Base-by-base conservation (phyloP, 2,888 invertebrate genomes). In the Ramazzottius varieornatus region DNA sequence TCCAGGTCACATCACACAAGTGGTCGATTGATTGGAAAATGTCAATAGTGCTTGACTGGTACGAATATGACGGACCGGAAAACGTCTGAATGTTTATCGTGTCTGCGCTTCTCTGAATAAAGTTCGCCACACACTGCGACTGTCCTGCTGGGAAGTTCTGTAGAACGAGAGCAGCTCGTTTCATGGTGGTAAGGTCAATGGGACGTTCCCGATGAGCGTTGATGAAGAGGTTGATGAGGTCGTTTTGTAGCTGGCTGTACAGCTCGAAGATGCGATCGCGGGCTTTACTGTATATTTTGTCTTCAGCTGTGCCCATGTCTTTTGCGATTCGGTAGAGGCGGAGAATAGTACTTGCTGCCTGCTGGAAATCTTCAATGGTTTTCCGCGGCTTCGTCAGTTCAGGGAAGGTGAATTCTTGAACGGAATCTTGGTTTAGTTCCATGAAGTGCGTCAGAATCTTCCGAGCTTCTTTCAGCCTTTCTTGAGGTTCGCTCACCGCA, bases 11-110 rank as follows among this genome's bases (percentile, higher is more conserved):
- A 71, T 84, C 84, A 76, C 93, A 94, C 70, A 96, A 80, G 0
- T 88, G 88, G 63, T 91, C 80, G 16, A 94, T 86, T 67, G 92
- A 86, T 65, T 83, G 83, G 78, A 93, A 96, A 66, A 94, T 85
- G 74, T 93, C 91, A 74, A 86, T 86, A n/a, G n/a, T n/a, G n/a
- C n/a, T n/a, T n/a, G n/a, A n/a, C n/a, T n/a, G n/a, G n/a, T n/a
- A n/a, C n/a, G n/a, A n/a, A n/a, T n/a, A n/a, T n/a, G n/a, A n/a
- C n/a, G n/a, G n/a, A n/a, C n/a, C n/a, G 13, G 40, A 13, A 40
- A 40, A 13, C 16, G 54, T 16, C 4, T 16, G n/a, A 29, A 24
- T 54, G 54, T 54, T 54, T 4, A 54, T 8, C 20, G 54, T 8
- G 8, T 54, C 54, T 13, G 54, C 54, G n/a, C 16, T 24, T 4